These are phyloP conservation scores for Periphyllus acericola DNA, from an alignment of 2,888 invertebrate genomes.

Conservation along the genomic window DNA sequence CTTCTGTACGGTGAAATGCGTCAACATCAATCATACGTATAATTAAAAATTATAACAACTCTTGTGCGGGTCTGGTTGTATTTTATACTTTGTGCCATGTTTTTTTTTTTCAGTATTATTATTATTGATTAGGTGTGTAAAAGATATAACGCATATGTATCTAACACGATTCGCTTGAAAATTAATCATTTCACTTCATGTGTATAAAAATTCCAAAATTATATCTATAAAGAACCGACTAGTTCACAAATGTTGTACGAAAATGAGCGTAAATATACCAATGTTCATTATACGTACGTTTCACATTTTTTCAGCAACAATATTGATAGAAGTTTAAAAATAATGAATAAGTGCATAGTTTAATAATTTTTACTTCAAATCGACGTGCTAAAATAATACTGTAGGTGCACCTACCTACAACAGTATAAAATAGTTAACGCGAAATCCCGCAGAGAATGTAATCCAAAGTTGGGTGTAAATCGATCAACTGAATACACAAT, in stretches of 20 bases:
- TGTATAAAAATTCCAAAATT: too few relatives aligned
- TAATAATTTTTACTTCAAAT: too few relatives aligned
- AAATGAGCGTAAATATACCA: too few relatives aligned
- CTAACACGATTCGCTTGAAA: not conserved
- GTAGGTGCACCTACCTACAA: too few relatives aligned
- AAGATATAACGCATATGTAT: not conserved
- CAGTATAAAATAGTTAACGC: too few relatives aligned
- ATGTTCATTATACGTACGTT: too few relatives aligned
- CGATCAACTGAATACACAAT: not conserved
- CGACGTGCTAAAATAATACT: too few relatives aligned
- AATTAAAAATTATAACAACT: constrained; percentile 16
- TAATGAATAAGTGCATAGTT: too few relatives aligned
- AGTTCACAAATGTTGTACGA: too few relatives aligned
- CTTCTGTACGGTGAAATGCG: constrained; percentile 30
- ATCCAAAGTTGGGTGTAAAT: not conserved
- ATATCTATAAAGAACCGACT: too few relatives aligned
- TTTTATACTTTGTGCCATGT: not conserved
- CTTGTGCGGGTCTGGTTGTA: not conserved
- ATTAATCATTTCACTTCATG: not conserved
- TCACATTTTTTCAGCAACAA: too few relatives aligned
- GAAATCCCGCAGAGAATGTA: not conserved
- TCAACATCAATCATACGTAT: constrained; percentile 15
- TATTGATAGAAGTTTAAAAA: too few relatives aligned
- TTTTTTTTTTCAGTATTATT: not conserved
- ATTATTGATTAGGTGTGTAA: not conserved